phyloP scores from a whole-genome alignment of 2,797 vertebrate species.

The Zalophus californianus region DNA sequence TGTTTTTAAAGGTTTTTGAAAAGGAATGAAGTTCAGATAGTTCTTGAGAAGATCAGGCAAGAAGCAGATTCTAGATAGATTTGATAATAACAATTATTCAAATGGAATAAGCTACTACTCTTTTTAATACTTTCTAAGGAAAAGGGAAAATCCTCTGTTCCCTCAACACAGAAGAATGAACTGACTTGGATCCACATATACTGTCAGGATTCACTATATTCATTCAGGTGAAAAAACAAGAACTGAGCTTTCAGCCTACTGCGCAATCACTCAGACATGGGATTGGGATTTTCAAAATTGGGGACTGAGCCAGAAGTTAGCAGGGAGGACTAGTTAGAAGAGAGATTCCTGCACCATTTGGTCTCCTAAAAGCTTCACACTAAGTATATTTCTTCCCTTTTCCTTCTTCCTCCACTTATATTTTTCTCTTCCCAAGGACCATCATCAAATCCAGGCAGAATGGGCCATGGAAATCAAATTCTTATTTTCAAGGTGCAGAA shows the following conservation, averaged over 20 bases:
- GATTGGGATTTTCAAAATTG: background rate
- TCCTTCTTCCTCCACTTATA: background rate
- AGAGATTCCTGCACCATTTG: background rate
- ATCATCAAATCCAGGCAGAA: background rate
- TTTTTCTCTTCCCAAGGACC: background rate
- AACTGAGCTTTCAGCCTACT: background rate
- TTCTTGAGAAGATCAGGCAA: slow-evolving; percentile 13
- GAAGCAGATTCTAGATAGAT: background rate
- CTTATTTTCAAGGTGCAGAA: slow-evolving; percentile 30
- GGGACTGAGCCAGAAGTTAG: background rate
- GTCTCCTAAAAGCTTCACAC: background rate
- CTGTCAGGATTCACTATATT: background rate
- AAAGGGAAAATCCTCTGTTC: slow-evolving; percentile 2
- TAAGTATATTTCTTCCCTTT: background rate
- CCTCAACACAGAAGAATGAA: background rate
- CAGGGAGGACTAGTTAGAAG: background rate
- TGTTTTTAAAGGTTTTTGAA: background rate
- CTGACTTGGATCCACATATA: background rate
- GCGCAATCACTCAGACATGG: background rate
- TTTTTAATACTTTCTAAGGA: background rate
- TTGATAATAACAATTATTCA: background rate
- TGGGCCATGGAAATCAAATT: background rate
- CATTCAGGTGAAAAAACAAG: background rate
- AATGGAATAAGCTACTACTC: background rate
- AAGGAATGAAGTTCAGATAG: background rate